These are phyloP conservation scores for Eubucco bourcierii DNA, from an alignment of 2,113 vertebrate genomes.

Conservation along the genomic window DNA sequence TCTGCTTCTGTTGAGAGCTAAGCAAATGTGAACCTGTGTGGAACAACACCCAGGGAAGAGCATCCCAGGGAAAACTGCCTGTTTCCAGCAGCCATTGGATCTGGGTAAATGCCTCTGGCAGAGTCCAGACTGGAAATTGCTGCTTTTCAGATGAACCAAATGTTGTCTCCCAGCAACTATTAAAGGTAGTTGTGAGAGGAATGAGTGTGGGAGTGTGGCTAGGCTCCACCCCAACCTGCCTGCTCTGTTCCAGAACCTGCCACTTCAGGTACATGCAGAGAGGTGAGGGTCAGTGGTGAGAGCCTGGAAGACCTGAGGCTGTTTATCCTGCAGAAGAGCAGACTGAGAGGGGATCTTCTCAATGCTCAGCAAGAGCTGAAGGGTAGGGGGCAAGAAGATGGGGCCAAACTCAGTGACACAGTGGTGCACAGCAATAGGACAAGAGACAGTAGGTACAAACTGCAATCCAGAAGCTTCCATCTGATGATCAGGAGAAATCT, in stretches of 20 bases:
- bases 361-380: too few relatives aligned
- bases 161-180: not conserved
- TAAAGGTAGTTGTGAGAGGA: not conserved
- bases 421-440: too few relatives aligned
- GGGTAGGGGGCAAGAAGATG: too few relatives aligned
- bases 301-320: too few relatives aligned
- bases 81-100: not conserved
- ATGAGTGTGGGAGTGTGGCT: not conserved
- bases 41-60: not conserved
- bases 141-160: not conserved
- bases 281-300: too few relatives aligned
- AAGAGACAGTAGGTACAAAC: too few relatives aligned
- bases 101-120: not conserved
- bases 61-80: not conserved
- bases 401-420: too few relatives aligned
- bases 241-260: rapidly evolving
- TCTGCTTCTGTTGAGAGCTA: not conserved
- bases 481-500: too few relatives aligned
- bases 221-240: not conserved
- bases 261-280: not conserved
- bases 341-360: too few relatives aligned
- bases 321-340: too few relatives aligned
- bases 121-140: not conserved
- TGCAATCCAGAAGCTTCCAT: too few relatives aligned
- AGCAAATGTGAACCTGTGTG: not conserved